A percentile compares a stretch with the other conserved stretches of the same genome.
Conservation (phyloP, 2,888 invertebrate genomes). For the Rhaphigaster nebulosa region DNA sequence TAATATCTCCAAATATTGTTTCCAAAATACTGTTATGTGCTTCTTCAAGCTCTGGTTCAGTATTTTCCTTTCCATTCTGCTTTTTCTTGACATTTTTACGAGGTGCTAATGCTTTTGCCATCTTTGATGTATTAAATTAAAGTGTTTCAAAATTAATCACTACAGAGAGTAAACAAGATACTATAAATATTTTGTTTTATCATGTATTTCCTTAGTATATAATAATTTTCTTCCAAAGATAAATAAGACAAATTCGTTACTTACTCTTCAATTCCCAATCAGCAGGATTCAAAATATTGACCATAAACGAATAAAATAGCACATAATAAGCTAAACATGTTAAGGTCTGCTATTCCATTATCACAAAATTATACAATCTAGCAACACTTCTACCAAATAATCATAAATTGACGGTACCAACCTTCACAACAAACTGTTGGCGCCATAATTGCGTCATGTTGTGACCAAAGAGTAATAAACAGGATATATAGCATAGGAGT, state of each 20-base stretch:
- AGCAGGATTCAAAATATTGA: background rate
- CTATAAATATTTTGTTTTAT: background rate
- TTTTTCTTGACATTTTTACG: conserved; percentile 24
- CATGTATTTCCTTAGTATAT: too few species aligned
- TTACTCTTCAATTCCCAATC: background rate
- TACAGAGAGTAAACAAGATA: background rate
- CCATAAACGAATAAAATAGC: background rate
- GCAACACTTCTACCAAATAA: background rate
- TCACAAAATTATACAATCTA: background rate
- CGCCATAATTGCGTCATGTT: background rate
- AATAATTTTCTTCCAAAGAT: too few species aligned
- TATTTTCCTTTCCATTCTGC: conserved; percentile 47
- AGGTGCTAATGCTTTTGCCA: conserved; percentile 26
- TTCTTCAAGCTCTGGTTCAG: conserved; percentile 48
- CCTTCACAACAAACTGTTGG: background rate
- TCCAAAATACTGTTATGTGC: conserved; percentile 49
- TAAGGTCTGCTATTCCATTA: background rate
- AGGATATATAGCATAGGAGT: background rate
- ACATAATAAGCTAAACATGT: background rate
- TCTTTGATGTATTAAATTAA: background rate
- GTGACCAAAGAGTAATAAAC: background rate
- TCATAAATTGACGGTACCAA: background rate
- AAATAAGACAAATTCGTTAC: background rate
- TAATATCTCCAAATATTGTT: conserved; percentile 51
- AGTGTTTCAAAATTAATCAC: background rate